Evolutionary conservation across 2,797 vertebrate species (phyloP).

Genomic region (Pipistrellus nathusii): DNA sequence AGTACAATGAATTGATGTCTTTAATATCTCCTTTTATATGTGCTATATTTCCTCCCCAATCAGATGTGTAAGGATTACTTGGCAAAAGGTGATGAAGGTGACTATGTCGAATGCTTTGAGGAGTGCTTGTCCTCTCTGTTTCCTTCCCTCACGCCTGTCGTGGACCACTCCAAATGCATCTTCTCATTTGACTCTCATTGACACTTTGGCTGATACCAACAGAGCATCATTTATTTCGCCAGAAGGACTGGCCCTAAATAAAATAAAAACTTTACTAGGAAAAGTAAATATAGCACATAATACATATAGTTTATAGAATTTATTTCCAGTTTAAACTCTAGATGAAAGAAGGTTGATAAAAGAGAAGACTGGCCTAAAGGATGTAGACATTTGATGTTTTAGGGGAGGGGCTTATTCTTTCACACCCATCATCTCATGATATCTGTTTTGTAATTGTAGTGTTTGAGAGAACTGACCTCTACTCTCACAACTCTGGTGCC

Average conservation of each 20-base stretch:
- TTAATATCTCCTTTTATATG: neutral
- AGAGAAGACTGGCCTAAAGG: neutral
- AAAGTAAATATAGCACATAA: neutral
- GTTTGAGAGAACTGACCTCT: neutral
- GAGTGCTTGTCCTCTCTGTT: neutral
- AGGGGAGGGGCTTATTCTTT: neutral
- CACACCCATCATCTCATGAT: neutral
- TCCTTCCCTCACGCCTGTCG: neutral
- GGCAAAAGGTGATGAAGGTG: neutral
- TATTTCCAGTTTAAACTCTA: constrained; percentile 31
- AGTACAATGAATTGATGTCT: neutral
- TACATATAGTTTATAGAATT: neutral
- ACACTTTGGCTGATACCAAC: neutral
- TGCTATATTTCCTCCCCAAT: neutral
- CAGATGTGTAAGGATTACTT: neutral
- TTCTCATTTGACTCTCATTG: neutral
- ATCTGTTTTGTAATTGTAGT: neutral
- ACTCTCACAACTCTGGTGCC: neutral
- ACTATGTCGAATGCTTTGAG: neutral
- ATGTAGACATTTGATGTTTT: neutral
- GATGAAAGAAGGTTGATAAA: neutral
- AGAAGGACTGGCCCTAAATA: neutral
- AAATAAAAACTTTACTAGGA: neutral
- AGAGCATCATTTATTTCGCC: neutral
- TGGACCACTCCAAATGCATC: neutral